Base-by-base conservation (phyloP, 2,113 vertebrate species). In the Pollimyrus isidori region DNA sequence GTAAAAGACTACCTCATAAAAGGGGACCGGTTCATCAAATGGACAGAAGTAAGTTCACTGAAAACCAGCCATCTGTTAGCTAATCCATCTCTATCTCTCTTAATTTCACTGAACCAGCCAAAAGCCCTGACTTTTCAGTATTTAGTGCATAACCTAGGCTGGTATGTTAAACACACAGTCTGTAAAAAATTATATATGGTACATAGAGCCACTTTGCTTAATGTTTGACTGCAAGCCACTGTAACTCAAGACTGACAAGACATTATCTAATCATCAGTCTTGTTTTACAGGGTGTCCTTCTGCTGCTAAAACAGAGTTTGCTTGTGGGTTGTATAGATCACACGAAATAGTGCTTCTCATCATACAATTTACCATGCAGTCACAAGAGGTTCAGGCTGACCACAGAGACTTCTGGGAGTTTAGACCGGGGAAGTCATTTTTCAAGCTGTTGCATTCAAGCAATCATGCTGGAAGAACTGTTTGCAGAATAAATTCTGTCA, bases 1-100 rank as follows among this genome's bases (percentile, higher is more conserved):
- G 95, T 99, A 93, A 98, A 98, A 95, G 94, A 97, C 3, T 98
- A 98, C 90, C 93, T 99, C 87, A 94, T 95, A 69, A 97, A 97
- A 94, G 98, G 98, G 0, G 98, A 98, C 39, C 95, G 97, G 90
- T 99, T 99, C 92, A 98, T 97, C 92, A 98, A 97, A 52, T 99
- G 98, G 98, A 98, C 98, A 0, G 98, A 99, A 90, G 98, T 99
- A 94, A 98, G 98, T 97, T 92, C 87, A 82, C n/a, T 49, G 87
- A 80, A 73, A 7, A 21, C 7, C 26, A 10, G 21, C 46, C 13
- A 45, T 46, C 42, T 50, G 6, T 30, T 6, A 48, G 52, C 49
- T 23, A 11, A 49, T 6, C 50, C 56, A 46, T 7, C 26, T 58
- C 23, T 21, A 52, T 26, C 17, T 69, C 21, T 56, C 42, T 69